phyloP scores from a whole-genome alignment of 2,888 invertebrate genomes.

The Cosmorhoe ocellata region DNA sequence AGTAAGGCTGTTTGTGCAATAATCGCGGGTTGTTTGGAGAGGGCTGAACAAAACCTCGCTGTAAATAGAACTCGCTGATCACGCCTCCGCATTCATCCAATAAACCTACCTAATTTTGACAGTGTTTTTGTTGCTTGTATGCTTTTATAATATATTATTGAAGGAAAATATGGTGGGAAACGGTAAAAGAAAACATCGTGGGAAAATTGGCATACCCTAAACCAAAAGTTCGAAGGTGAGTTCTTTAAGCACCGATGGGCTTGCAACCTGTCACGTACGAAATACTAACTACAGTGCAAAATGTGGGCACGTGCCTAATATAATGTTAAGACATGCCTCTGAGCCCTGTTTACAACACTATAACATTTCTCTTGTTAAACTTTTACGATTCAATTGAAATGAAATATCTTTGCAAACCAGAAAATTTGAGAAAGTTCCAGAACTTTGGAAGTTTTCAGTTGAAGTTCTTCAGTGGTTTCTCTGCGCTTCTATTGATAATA shows the following conservation, averaged over 20 bases:
- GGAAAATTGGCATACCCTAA: no score
- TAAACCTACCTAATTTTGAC: slow-evolving; percentile 20
- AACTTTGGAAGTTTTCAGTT: not conserved
- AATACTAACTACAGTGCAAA: no score
- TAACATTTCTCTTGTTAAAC: no score
- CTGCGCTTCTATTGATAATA: slow-evolving; percentile 9
- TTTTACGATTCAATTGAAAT: not conserved
- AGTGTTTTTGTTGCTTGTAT: slow-evolving; percentile 8
- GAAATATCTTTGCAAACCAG: not conserved
- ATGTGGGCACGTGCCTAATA: no score
- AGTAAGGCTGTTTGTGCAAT: slow-evolving; percentile 21
- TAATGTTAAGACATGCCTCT: no score
- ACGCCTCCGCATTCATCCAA: slow-evolving; percentile 6
- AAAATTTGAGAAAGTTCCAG: not conserved
- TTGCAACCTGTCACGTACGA: no score
- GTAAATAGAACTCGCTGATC: slow-evolving; percentile 30
- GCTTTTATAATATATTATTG: no score
- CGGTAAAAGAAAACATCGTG: slow-evolving; percentile 4
- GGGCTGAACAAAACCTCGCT: slow-evolving; percentile 24
- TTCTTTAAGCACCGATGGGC: no score
- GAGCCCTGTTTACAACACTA: no score
- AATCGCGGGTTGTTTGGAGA: slow-evolving; percentile 25
- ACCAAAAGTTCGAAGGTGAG: no score
- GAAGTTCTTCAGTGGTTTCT: no score
- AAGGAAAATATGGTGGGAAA: no score